phyloP scores from a whole-genome alignment of 2,113 vertebrate genomes.

The Danionella cerebrum region DNA sequence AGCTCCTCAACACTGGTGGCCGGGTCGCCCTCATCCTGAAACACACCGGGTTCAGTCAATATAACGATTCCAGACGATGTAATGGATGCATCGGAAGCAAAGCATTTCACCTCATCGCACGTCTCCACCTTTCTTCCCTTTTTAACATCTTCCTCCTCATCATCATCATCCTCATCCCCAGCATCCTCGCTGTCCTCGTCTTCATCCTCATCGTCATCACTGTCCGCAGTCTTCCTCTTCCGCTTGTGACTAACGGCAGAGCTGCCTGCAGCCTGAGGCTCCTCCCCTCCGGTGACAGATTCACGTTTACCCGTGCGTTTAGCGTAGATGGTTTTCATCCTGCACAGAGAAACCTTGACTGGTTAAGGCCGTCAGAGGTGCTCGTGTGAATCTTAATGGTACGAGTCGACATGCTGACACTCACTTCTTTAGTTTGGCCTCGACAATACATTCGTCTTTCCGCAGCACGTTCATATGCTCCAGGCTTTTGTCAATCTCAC shows the following conservation, averaged over 20 bases:
- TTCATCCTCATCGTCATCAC: constrained; percentile 83
- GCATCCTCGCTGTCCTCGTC: constrained; percentile 82
- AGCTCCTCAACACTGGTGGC: constrained; percentile 90
- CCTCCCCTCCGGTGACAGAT: constrained; percentile 68
- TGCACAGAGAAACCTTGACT: constrained; percentile 39
- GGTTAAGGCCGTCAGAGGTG: no score
- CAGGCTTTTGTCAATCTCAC: constrained; percentile 97
- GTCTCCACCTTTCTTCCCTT: constrained; percentile 84
- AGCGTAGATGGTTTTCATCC: constrained; percentile 86
- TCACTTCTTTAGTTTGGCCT: constrained; percentile 97
- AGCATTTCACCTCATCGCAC: constrained; percentile 83
- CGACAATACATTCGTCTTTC: constrained; percentile 96
- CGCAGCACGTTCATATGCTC: constrained; percentile 98
- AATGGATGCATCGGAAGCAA: not conserved
- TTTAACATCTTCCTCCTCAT: constrained; percentile 94
- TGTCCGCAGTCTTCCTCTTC: constrained; percentile 81
- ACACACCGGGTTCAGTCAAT: not conserved
- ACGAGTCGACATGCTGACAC: constrained; percentile 47
- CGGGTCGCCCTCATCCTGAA: constrained; percentile 90
- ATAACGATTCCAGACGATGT: not conserved
- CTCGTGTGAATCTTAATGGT: not conserved
- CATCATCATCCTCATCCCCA: constrained; percentile 90
- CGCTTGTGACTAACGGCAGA: constrained; percentile 77
- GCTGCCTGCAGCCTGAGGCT: constrained; percentile 73
- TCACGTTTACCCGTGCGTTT: constrained; percentile 91